Evolutionary conservation across 2,797 vertebrate genomes (phyloP).

Genomic region (Crypturellus tataupa): DNA sequence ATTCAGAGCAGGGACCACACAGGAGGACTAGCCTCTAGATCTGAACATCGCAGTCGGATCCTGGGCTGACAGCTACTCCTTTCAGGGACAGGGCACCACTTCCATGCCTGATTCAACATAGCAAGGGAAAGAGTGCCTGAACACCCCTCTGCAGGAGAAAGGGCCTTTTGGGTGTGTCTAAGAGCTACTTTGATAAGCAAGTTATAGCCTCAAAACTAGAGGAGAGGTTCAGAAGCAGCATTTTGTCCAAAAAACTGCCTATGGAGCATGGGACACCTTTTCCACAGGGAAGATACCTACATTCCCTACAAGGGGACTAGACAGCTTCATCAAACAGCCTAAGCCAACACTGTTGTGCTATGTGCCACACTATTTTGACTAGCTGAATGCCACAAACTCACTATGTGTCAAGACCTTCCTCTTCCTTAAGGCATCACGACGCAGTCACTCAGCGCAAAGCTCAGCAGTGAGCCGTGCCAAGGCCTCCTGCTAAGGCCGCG

Average conservation of each 20-base stretch:
- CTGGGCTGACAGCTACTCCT: not conserved
- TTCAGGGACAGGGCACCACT: not conserved
- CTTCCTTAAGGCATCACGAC: too few relatives aligned
- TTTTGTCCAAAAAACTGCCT: not conserved
- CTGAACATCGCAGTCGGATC: not conserved
- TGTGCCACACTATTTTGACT: too few relatives aligned
- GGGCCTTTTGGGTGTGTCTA: not conserved
- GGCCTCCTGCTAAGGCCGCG: too few relatives aligned
- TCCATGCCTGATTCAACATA: not conserved
- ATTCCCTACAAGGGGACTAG: not conserved
- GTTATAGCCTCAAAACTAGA: not conserved
- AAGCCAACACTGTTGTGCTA: too few relatives aligned
- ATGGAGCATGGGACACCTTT: accelerated
- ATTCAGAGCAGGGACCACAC: accelerated
- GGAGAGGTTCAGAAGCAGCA: not conserved
- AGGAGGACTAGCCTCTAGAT: not conserved
- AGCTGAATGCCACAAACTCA: too few relatives aligned
- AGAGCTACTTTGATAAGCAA: not conserved
- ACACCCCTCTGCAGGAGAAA: too few relatives aligned
- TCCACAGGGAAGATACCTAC: not conserved
- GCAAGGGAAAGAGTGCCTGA: not conserved
- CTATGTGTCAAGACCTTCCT: too few relatives aligned
- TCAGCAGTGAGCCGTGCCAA: too few relatives aligned
- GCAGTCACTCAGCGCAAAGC: too few relatives aligned
- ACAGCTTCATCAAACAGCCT: not conserved